phyloP scores from a whole-genome alignment of 2,797 vertebrate species.

The Enoplosus armatus region DNA sequence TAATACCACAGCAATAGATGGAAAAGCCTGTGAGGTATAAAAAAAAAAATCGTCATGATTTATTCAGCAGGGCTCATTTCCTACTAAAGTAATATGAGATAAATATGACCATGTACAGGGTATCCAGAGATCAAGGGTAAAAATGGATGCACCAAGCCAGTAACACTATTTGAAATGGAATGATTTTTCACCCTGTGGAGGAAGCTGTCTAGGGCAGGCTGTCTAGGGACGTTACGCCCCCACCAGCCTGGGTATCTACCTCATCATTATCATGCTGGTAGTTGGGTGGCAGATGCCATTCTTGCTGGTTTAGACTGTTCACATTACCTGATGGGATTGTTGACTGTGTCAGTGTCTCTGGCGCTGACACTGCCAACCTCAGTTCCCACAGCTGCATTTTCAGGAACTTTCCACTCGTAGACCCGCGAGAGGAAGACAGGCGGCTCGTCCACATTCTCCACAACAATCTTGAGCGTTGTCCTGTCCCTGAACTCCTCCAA shows the following conservation, averaged over 20 bases:
- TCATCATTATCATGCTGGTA: conserved; percentile 63
- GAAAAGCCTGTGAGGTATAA: conserved; percentile 81
- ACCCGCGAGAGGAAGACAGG: conserved; percentile 85
- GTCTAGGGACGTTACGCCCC: conserved; percentile 51
- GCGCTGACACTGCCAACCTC: conserved; percentile 88
- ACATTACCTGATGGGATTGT: conserved; percentile 89
- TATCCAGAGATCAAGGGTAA: conserved; percentile 83
- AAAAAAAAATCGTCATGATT: conserved; percentile 77
- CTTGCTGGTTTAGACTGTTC: conserved; percentile 44
- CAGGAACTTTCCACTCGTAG: conserved; percentile 90
- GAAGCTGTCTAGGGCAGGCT: conserved; percentile 56
- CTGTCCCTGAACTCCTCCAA: conserved; percentile 85
- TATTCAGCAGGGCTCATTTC: conserved; percentile 87
- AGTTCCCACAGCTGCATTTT: conserved; percentile 83
- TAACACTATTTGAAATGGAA: conserved; percentile 80
- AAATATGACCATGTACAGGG: conserved; percentile 83
- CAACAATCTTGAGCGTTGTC: conserved; percentile 89
- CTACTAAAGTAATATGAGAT: conserved; percentile 85
- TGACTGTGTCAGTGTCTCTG: conserved; percentile 88
- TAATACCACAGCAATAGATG: conserved; percentile 81
- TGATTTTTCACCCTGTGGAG: conserved; percentile 78
- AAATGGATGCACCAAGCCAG: conserved; percentile 77
- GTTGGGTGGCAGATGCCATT: conserved; percentile 69
- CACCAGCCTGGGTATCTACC: conserved; percentile 46
- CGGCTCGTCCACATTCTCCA: conserved; percentile 93